phyloP scores from a whole-genome alignment of 2,888 invertebrate species.

The Eristalinus aeneus region DNA sequence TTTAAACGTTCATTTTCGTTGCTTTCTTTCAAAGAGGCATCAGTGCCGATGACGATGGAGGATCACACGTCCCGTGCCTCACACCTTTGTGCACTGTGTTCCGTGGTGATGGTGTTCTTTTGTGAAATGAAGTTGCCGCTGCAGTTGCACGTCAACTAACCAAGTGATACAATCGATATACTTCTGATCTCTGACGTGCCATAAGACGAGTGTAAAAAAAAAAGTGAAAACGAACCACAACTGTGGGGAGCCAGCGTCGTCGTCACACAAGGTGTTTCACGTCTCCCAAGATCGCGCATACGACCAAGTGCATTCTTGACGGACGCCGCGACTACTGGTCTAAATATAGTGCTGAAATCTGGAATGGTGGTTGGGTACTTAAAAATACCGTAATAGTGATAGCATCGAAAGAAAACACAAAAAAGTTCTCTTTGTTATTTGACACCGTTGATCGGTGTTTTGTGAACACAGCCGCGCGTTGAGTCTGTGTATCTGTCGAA shows the following conservation, averaged over 20 bases:
- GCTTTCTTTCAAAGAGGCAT: background rate
- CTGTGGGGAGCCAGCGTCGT: background rate
- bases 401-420: conserved; percentile 1
- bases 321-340: conserved; percentile 7
- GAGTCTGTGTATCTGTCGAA: background rate
- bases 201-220: conserved; percentile 4
- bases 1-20: conserved; percentile 26
- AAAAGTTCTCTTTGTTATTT: conserved; percentile 46
- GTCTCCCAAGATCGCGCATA: conserved; percentile 53
- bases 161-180: conserved; percentile 35
- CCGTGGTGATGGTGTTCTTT: background rate
- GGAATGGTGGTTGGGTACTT: conserved; percentile 58
- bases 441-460: conserved; percentile 46
- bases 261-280: background rate
- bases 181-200: conserved; percentile 17
- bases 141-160: conserved; percentile 9
- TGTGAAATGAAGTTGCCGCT: conserved; percentile 33
- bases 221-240: conserved; percentile 41
- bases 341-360: conserved; percentile 69
- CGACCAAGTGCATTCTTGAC: conserved; percentile 57
- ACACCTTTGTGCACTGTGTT: conserved; percentile 24
- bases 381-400: conserved; percentile 27
- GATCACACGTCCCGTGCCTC: conserved; percentile 23
- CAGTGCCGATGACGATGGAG: conserved; percentile 16
- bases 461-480: background rate